These are phyloP conservation scores for Tetramorium parvispinum DNA, from an alignment of 1,140 invertebrate genomes.

Conservation along the genomic window DNA sequence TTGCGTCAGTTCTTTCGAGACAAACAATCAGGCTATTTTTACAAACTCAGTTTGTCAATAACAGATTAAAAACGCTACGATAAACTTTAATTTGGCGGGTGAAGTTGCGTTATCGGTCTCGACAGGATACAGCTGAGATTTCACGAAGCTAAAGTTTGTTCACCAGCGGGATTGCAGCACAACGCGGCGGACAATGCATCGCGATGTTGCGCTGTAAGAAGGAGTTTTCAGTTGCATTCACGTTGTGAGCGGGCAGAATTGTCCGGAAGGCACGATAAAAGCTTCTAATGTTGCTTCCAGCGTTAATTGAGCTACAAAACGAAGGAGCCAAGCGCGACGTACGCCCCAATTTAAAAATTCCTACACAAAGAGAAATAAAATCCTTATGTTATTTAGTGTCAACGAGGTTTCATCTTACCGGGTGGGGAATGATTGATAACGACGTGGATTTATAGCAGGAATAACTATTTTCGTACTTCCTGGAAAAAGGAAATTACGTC, in stretches of 20 bases:
- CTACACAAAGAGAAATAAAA: background rate
- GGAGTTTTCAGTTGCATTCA: constrained; percentile 2
- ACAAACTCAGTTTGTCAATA: background rate
- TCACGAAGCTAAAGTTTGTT: background rate
- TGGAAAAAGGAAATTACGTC: constrained; percentile 16
- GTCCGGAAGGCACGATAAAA: background rate
- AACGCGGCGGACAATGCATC: constrained; percentile 12
- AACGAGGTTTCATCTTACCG: background rate
- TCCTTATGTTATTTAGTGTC: background rate
- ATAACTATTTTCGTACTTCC: background rate
- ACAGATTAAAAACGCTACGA: background rate
- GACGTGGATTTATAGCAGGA: background rate
- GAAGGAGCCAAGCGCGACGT: background rate
- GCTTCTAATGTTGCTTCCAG: background rate
- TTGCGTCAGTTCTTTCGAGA: background rate
- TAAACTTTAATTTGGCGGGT: background rate
- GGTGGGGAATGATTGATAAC: background rate
- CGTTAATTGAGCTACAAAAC: background rate
- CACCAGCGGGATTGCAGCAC: background rate
- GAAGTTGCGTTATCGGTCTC: background rate
- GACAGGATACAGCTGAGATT: constrained; percentile 12
- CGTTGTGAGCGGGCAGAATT: background rate
- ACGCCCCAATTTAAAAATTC: background rate
- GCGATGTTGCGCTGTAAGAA: constrained; percentile 6
- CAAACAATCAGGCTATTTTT: background rate